These are phyloP conservation scores for Actenoides hombroni DNA, from an alignment of 2,113 vertebrate species.

Conservation along the genomic window DNA sequence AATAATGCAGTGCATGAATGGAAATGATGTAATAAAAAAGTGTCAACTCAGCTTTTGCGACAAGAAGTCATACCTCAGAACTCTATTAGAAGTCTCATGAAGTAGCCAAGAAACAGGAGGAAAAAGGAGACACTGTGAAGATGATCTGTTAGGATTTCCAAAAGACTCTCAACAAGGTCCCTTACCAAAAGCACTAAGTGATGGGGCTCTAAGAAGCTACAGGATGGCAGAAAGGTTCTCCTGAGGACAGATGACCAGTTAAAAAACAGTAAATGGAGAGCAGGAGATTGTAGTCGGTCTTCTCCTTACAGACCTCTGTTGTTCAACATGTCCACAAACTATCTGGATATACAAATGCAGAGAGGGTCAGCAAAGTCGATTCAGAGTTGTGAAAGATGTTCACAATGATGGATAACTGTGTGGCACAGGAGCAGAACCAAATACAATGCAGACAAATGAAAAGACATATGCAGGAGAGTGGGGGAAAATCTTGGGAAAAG, in stretches of 20 bases:
- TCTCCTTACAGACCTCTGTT: not conserved
- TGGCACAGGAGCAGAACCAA: not conserved
- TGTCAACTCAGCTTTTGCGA: not conserved
- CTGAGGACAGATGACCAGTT: not conserved
- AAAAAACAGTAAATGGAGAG: not conserved
- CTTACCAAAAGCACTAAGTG: not conserved
- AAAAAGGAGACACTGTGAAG: not conserved
- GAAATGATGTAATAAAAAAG: not conserved
- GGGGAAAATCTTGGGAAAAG: not conserved
- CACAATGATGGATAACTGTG: not conserved
- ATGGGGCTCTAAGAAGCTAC: not conserved
- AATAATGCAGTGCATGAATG: not conserved
- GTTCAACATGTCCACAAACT: not conserved
- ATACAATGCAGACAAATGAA: not conserved
- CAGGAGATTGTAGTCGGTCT: not conserved
- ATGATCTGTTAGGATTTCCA: not conserved
- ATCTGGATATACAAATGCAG: not conserved
- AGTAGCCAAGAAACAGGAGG: not conserved
- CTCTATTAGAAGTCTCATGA: not conserved
- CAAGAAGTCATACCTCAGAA: not conserved
- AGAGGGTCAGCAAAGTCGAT: not conserved
- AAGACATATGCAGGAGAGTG: fast-evolving
- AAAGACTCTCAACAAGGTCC: not conserved
- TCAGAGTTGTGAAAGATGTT: not conserved
- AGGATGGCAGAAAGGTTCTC: not conserved